Conservation (phyloP, 2,888 invertebrate genomes). For the Orgyia antiqua region DNA sequence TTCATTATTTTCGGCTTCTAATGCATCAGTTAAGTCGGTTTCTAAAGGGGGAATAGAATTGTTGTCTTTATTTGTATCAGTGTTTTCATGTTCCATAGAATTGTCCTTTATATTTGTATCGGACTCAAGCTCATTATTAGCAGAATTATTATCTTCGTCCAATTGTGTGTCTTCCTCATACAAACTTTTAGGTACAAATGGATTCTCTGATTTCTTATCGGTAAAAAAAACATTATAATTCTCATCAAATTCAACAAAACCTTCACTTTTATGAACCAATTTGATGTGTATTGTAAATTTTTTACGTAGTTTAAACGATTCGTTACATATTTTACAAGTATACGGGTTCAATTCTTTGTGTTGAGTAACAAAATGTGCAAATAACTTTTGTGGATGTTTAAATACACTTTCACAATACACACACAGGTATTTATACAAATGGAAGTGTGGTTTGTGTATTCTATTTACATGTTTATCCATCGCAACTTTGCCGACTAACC, state of each 20-base stretch:
- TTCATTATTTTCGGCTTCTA: conserved; percentile 32
- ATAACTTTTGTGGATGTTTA: conserved; percentile 56
- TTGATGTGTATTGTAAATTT: conserved; percentile 61
- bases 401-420: conserved; percentile 41
- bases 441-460: conserved; percentile 35
- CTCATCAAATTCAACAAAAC: conserved; percentile 59
- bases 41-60: too few relatives aligned
- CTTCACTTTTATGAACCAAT: conserved; percentile 47
- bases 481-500: conserved; percentile 39
- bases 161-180: conserved; percentile 7
- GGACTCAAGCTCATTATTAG: not conserved
- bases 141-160: not conserved
- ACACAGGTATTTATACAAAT: conserved; percentile 58
- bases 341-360: conserved; percentile 55
- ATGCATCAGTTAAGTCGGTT: conserved; percentile 16
- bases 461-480: conserved; percentile 49
- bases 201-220: conserved; percentile 46
- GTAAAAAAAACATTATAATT: conserved; percentile 57
- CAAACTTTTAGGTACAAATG: conserved; percentile 34
- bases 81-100: not conserved
- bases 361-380: conserved; percentile 47
- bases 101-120: not conserved
- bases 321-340: conserved; percentile 54
- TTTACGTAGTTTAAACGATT: conserved; percentile 45
- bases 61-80: too few relatives aligned